These are phyloP conservation scores for Lasaia peninsularis DNA, from an alignment of 1,140 invertebrate genomes.

Conservation along the genomic window DNA sequence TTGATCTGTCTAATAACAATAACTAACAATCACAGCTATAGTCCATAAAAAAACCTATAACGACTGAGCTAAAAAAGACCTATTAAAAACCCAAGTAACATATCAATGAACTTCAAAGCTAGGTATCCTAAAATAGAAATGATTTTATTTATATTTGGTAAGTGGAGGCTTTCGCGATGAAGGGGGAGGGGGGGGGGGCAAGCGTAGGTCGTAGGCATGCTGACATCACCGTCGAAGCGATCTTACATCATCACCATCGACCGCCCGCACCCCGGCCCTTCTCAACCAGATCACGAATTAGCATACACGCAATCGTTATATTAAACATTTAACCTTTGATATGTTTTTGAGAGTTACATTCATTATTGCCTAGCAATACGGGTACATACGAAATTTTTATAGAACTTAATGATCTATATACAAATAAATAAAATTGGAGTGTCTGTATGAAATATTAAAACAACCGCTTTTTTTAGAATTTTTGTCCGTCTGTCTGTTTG, in stretches of 20 bases:
- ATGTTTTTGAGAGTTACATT: neutral
- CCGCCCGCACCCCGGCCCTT: conserved; percentile 43
- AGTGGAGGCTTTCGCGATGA: conserved; percentile 53
- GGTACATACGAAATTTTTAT: no score
- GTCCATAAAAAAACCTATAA: no score
- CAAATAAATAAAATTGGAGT: no score
- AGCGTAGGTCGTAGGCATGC: conserved; percentile 48
- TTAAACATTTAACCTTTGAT: neutral
- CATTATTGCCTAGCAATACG: neutral
- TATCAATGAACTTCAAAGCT: neutral
- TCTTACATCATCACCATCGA: conserved; percentile 60
- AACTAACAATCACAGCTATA: no score
- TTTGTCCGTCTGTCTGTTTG: no score
- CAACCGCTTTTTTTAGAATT: no score
- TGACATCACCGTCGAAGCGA: conserved; percentile 69
- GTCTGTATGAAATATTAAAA: no score
- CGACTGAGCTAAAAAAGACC: no score
- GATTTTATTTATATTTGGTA: conserved; percentile 21
- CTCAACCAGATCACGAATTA: conserved; percentile 22
- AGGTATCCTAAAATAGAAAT: conserved; percentile 5
- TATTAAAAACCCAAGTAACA: neutral
- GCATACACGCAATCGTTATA: neutral
- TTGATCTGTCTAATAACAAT: no score
- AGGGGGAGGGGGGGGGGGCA: conserved; percentile 39
- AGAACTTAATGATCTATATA: no score